phyloP scores from a whole-genome alignment of 2,113 vertebrate species.

The Stegastes partitus region DNA sequence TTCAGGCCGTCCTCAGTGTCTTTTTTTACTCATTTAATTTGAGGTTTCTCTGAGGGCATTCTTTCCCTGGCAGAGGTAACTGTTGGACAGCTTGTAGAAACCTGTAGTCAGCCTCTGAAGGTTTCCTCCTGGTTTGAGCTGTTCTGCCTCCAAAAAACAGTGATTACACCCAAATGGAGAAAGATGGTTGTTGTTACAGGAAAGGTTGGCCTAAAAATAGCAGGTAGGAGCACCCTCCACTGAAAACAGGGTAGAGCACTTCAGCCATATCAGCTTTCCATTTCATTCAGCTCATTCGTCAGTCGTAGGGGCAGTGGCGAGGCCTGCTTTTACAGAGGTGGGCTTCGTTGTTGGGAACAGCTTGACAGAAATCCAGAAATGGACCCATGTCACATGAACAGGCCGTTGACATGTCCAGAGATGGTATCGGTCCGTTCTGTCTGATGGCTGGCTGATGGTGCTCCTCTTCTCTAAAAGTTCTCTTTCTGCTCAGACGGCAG shows the following conservation, averaged over 20 bases:
- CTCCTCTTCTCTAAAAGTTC: not conserved
- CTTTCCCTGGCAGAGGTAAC: conserved; percentile 33
- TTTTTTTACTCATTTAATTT: conserved; percentile 58
- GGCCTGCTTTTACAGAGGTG: conserved; percentile 53
- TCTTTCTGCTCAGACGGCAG: conserved; percentile 2
- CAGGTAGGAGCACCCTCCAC: not conserved
- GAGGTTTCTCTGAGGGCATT: conserved; percentile 52
- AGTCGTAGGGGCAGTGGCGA: conserved; percentile 35
- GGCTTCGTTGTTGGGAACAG: conserved; percentile 20
- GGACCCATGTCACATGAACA: not conserved
- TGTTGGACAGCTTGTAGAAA: conserved; percentile 56
- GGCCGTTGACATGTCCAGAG: conserved; percentile 24
- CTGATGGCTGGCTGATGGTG: conserved; percentile 48
- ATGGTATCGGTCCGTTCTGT: conserved; percentile 49
- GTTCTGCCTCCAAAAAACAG: conserved; percentile 30
- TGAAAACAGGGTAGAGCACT: conserved; percentile 10
- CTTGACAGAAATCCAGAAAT: conserved; percentile 28
- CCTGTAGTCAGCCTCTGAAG: conserved; percentile 38
- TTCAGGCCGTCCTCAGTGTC: conserved; percentile 14
- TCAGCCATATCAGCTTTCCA: conserved; percentile 14
- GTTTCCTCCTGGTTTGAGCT: conserved; percentile 32
- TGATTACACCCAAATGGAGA: conserved; percentile 59
- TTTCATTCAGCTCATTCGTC: conserved; percentile 35
- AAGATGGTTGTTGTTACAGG: conserved; percentile 53
- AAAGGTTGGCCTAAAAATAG: conserved; percentile 58